A percentile compares a stretch with the other conserved stretches of the same genome.
phyloP scores from a whole-genome alignment of 2,888 invertebrate genomes.

The Drosophila melanocephala region DNA sequence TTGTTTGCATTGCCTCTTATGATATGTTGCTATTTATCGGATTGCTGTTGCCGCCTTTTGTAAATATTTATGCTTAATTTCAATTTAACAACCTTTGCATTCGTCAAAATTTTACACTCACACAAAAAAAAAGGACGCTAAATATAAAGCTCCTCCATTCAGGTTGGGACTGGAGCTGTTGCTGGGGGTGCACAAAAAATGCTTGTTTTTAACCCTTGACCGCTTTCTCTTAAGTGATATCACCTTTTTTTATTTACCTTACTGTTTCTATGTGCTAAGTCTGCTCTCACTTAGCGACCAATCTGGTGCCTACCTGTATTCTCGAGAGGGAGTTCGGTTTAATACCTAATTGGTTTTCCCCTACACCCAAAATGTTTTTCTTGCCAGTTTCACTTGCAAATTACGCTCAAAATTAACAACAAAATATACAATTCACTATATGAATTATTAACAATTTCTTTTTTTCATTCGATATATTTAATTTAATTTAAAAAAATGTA shows the following conservation, averaged over 20 bases:
- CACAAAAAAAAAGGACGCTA: conserved; percentile 46
- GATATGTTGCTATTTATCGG: conserved; percentile 75
- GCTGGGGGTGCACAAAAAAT: conserved; percentile 47
- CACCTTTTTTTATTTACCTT: conserved; percentile 48
- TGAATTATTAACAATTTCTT: conserved; percentile 49
- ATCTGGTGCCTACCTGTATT: conserved; percentile 39
- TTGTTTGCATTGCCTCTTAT: conserved; percentile 57
- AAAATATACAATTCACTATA: conserved; percentile 57
- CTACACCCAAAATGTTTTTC: conserved; percentile 9
- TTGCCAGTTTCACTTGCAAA: conserved; percentile 33
- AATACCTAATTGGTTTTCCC: conserved; percentile 42
- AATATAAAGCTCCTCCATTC: conserved; percentile 38
- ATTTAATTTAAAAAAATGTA: conserved; percentile 34
- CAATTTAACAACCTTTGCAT: conserved; percentile 70
- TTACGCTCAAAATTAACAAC: conserved; percentile 73
- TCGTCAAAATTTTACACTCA: conserved; percentile 24
- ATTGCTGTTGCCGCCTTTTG: conserved; percentile 57
- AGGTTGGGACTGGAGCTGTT: neutral
- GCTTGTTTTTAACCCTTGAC: conserved; percentile 50
- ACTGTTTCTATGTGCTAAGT: conserved; percentile 18
- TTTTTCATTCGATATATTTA: conserved; percentile 20
- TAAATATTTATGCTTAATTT: conserved; percentile 80
- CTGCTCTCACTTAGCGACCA: conserved; percentile 15
- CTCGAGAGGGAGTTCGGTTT: conserved; percentile 7
- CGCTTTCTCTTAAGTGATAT: conserved; percentile 46